These are phyloP conservation scores for Thomomys bottae DNA, from an alignment of 2,113 vertebrate genomes.

Conservation along the genomic window DNA sequence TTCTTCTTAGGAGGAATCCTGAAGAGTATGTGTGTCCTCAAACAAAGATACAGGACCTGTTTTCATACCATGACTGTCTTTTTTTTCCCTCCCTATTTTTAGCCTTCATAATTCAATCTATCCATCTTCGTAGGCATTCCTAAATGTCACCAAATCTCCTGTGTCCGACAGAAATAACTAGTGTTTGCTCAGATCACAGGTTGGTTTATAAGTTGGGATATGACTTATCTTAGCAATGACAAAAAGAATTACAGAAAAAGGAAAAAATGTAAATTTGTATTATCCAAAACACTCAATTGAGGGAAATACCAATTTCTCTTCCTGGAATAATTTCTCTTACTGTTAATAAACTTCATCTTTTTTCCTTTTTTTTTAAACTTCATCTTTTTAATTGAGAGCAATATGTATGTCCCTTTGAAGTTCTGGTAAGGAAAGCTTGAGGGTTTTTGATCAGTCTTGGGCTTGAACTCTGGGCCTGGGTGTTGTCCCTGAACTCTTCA, in stretches of 20 bases:
- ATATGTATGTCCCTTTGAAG: neutral
- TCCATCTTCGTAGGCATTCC: slow-evolving; percentile 74
- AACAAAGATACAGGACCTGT: neutral
- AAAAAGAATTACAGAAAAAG: slow-evolving; percentile 57
- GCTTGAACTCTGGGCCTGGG: too few species aligned
- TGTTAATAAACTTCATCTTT: slow-evolving; percentile 4
- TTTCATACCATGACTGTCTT: slow-evolving; percentile 75
- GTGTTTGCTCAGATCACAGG: slow-evolving; percentile 79
- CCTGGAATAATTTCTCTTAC: slow-evolving; percentile 3
- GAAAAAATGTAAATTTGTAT: slow-evolving; percentile 66
- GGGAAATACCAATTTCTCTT: slow-evolving; percentile 41
- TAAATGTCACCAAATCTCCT: slow-evolving; percentile 79
- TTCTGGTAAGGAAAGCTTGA: neutral
- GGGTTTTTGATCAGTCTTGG: too few species aligned
- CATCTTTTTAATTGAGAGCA: neutral
- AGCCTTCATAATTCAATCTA: slow-evolving; percentile 65
- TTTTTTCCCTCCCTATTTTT: neutral
- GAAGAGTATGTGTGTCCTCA: neutral
- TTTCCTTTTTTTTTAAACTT: too few species aligned
- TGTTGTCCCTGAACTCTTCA: too few species aligned
- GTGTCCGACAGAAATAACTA: slow-evolving; percentile 78
- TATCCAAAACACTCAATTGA: slow-evolving; percentile 61
- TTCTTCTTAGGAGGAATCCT: neutral
- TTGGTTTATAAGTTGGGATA: slow-evolving; percentile 80
- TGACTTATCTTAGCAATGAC: slow-evolving; percentile 73